These are phyloP conservation scores for Drosophila cognata DNA, from an alignment of 2,888 invertebrate species.

Conservation along the genomic window DNA sequence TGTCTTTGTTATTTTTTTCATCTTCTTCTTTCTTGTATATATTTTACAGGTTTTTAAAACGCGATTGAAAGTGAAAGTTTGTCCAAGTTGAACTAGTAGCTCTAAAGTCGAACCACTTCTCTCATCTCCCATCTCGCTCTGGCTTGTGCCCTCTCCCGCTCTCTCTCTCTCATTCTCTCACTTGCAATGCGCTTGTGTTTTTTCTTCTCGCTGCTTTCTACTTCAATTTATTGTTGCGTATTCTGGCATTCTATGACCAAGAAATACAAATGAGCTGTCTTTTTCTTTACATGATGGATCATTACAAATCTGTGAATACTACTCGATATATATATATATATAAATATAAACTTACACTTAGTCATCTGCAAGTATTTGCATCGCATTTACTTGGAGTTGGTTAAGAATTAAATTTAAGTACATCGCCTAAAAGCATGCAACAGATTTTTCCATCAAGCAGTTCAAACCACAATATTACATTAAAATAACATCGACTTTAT, in stretches of 20 bases:
- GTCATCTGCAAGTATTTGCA: background rate
- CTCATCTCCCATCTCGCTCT: slow-evolving; percentile 13
- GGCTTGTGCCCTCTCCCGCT: background rate
- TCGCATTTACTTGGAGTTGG: background rate
- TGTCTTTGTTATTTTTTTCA: slow-evolving; percentile 3
- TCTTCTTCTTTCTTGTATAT: slow-evolving; percentile 6
- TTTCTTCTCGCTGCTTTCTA: slow-evolving; percentile 62
- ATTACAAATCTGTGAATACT: background rate
- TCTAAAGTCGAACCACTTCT: slow-evolving; percentile 23
- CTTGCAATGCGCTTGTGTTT: slow-evolving; percentile 9
- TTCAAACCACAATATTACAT: slow-evolving; percentile 19
- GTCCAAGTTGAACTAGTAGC: slow-evolving; percentile 32
- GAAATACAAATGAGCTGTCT: background rate
- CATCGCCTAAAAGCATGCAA: slow-evolving; percentile 63
- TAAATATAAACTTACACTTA: background rate
- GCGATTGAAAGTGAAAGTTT: slow-evolving; percentile 80
- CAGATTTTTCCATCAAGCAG: slow-evolving; percentile 34
- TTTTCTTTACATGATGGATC: background rate
- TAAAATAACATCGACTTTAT: background rate
- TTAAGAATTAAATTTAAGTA: background rate
- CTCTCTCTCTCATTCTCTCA: slow-evolving; percentile 9
- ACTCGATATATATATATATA: background rate
- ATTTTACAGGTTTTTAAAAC: slow-evolving; percentile 69
- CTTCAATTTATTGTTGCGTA: slow-evolving; percentile 43
- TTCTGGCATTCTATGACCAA: slow-evolving; percentile 38